A percentile compares a stretch with the other conserved stretches of the same genome.
Evolutionary conservation across 2,888 invertebrate species (phyloP).

Genomic region (Lingula anatina): DNA sequence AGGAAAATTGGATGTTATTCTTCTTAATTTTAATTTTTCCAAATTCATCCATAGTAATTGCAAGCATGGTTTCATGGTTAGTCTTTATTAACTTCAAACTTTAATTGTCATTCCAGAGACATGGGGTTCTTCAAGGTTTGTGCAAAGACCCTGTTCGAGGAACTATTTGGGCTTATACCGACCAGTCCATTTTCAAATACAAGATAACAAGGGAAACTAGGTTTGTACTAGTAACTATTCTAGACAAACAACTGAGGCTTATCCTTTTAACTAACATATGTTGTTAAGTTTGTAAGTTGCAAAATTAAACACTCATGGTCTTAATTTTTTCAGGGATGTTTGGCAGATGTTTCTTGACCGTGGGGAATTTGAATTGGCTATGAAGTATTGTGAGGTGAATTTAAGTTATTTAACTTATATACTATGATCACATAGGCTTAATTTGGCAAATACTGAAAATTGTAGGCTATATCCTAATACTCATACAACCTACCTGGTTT

Average conservation of each 20-base stretch:
- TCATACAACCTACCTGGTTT: too few species aligned
- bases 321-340: conserved; percentile 40
- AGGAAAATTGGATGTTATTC: too few species aligned
- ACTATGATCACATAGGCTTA: too few species aligned
- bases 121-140: conserved; percentile 74
- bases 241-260: background rate
- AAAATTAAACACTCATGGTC: too few species aligned
- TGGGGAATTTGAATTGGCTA: conserved; percentile 80
- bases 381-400: conserved; percentile 64
- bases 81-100: too few species aligned
- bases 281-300: too few species aligned
- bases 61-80: too few species aligned
- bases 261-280: background rate
- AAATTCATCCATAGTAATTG: too few species aligned
- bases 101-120: conserved; percentile 52
- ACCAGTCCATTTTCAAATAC: conserved; percentile 78
- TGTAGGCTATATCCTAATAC: too few species aligned
- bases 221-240: conserved; percentile 16
- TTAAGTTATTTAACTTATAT: too few species aligned
- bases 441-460: too few species aligned
- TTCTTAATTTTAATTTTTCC: too few species aligned
- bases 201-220: conserved; percentile 71
- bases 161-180: conserved; percentile 80
- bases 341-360: conserved; percentile 72
- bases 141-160: conserved; percentile 72